Percentiles rank a stretch among this genome's conserved stretches.
Evolutionary conservation across 2,113 vertebrate species (phyloP).

Genomic region (Euleptes europaea): DNA sequence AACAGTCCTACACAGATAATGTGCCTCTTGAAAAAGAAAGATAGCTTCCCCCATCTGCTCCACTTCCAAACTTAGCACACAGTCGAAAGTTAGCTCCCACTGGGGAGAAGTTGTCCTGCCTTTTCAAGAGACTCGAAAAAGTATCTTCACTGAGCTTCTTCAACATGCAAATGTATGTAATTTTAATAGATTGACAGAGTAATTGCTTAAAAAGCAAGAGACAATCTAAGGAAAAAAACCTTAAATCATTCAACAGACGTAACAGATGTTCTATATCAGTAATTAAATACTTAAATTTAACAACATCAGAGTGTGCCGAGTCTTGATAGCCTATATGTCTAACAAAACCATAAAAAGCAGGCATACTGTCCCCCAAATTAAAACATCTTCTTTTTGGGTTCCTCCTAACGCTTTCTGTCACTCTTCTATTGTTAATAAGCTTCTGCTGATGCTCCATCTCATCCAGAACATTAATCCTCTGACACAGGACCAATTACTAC

Average conservation of each 20-base stretch:
- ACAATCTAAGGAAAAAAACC: neutral
- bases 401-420: neutral
- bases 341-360: neutral
- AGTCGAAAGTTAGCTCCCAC: neutral
- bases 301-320: neutral
- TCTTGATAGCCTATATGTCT: neutral
- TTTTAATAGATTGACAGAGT: neutral
- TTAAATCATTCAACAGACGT: neutral
- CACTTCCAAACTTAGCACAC: neutral
- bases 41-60: neutral
- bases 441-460: neutral
- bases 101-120: neutral
- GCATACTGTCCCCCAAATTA: neutral
- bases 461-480: neutral
- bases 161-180: neutral
- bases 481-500: neutral
- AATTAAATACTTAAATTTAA: neutral
- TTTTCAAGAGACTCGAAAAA: neutral
- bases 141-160: neutral
- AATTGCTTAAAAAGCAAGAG: neutral
- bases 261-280: neutral
- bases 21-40: neutral
- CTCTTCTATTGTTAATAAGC: neutral
- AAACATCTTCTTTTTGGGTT: neutral
- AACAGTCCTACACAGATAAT: neutral